These are phyloP conservation scores for Chaetodon trifascialis DNA, from an alignment of 2,113 vertebrate genomes.

Conservation along the genomic window DNA sequence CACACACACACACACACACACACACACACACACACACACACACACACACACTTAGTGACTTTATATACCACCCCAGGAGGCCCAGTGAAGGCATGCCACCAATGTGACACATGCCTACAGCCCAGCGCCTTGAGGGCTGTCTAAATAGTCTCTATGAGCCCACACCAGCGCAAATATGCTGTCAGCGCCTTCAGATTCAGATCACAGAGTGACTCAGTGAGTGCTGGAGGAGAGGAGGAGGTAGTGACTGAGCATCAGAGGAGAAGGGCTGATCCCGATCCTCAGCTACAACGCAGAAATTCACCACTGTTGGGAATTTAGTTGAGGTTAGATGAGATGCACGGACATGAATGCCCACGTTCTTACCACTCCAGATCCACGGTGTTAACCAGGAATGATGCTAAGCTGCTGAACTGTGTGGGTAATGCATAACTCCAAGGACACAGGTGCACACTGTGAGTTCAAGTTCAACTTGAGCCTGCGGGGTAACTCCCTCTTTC, in stretches of 20 bases:
- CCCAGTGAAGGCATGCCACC: conserved; percentile 36
- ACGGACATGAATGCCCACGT: neutral
- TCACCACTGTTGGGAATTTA: neutral
- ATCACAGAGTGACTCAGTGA: conserved; percentile 13
- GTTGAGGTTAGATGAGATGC: neutral
- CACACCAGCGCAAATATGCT: conserved; percentile 46
- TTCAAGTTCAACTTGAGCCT: neutral
- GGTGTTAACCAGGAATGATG: neutral
- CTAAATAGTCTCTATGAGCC: conserved; percentile 42
- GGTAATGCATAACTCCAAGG: neutral
- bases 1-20: conserved; percentile 13
- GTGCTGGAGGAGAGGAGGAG: neutral
- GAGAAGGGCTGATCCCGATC: neutral
- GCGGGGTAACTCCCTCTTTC: too few relatives aligned
- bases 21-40: neutral
- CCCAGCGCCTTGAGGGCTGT: conserved; percentile 18
- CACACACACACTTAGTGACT: conserved; percentile 13
- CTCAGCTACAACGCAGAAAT: neutral
- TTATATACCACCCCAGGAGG: conserved; percentile 8
- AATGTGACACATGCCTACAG: conserved; percentile 44
- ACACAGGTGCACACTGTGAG: neutral
- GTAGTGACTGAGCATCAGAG: neutral
- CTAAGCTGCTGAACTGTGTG: neutral
- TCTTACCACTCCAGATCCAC: neutral
- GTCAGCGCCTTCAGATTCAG: conserved; percentile 32